Evolutionary conservation across 2,888 invertebrate species (phyloP).

Genomic region (Phyllotreta striolata): DNA sequence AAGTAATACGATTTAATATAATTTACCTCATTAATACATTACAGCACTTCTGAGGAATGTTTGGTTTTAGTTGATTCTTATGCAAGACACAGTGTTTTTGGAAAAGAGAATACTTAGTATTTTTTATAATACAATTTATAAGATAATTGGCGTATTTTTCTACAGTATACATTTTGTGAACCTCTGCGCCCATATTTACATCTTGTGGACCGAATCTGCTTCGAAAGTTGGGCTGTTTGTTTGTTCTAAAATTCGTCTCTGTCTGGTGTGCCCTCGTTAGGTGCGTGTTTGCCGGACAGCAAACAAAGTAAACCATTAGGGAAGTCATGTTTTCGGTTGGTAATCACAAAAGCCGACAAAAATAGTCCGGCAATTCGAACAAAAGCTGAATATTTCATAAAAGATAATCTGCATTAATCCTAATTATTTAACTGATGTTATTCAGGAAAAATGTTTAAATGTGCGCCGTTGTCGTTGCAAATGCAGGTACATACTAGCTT

Average conservation of each 20-base stretch:
- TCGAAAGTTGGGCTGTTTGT: constrained; percentile 6
- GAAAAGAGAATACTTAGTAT: too few relatives aligned
- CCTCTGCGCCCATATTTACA: neutral
- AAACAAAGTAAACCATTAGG: constrained; percentile 32
- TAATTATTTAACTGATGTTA: constrained; percentile 9
- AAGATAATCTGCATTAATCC: constrained; percentile 9
- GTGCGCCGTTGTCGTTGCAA: neutral
- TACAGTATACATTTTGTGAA: too few relatives aligned
- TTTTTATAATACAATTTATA: too few relatives aligned
- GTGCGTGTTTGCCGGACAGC: constrained; percentile 30
- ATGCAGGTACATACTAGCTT: constrained; percentile 1
- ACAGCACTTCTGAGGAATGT: too few relatives aligned
- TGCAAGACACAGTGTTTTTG: too few relatives aligned
- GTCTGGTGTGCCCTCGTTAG: constrained; percentile 18
- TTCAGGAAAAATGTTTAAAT: neutral
- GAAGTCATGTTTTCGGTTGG: constrained; percentile 20
- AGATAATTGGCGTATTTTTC: too few relatives aligned
- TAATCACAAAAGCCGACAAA: constrained; percentile 16
- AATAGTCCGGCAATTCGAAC: constrained; percentile 8
- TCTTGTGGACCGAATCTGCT: constrained; percentile 10
- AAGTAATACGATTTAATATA: too few relatives aligned
- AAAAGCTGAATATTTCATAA: constrained; percentile 8
- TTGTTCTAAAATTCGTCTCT: constrained; percentile 20
- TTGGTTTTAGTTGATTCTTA: too few relatives aligned
- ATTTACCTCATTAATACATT: too few relatives aligned